These are phyloP conservation scores for Crossaster papposus DNA, from an alignment of 53 echinoderm and acorn worm genomes.

Conservation along the genomic window DNA sequence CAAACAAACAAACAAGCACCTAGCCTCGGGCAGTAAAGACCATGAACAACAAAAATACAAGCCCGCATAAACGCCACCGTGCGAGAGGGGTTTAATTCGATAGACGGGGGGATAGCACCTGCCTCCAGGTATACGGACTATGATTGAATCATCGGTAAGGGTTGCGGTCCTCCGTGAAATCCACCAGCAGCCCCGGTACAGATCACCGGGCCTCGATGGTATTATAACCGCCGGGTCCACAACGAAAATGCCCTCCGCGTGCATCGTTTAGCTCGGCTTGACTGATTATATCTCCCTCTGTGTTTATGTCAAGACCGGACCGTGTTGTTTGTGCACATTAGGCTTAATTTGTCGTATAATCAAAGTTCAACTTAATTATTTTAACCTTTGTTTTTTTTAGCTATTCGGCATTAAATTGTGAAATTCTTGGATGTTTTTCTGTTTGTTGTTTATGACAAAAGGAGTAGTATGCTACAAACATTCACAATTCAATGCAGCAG, in stretches of 20 bases:
- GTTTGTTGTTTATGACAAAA: too few species aligned
- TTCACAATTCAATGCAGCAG: too few species aligned
- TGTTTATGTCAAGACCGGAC: neutral
- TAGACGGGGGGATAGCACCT: constrained; percentile 35
- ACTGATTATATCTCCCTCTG: neutral
- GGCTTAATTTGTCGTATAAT: neutral
- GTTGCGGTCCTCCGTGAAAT: constrained; percentile 48
- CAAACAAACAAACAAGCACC: constrained; percentile 1
- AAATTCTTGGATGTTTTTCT: too few species aligned
- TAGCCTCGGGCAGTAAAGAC: neutral
- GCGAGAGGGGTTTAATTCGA: constrained; percentile 50
- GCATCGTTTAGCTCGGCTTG: neutral
- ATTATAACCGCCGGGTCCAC: neutral
- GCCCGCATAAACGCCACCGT: neutral
- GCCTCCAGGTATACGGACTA: neutral
- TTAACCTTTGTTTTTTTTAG: neutral
- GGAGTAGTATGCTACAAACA: too few species aligned
- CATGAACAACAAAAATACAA: constrained; percentile 3
- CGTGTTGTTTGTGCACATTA: neutral
- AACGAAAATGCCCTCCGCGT: neutral
- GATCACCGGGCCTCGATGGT: neutral
- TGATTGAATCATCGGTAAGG: constrained; percentile 51
- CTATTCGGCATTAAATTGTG: too few species aligned
- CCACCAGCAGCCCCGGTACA: constrained; percentile 16
- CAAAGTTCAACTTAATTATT: neutral